Evolutionary conservation across 2,888 invertebrate species (phyloP), one percentile per base, ranked within the genome.

Genomic region (Phortica magna): DNA sequence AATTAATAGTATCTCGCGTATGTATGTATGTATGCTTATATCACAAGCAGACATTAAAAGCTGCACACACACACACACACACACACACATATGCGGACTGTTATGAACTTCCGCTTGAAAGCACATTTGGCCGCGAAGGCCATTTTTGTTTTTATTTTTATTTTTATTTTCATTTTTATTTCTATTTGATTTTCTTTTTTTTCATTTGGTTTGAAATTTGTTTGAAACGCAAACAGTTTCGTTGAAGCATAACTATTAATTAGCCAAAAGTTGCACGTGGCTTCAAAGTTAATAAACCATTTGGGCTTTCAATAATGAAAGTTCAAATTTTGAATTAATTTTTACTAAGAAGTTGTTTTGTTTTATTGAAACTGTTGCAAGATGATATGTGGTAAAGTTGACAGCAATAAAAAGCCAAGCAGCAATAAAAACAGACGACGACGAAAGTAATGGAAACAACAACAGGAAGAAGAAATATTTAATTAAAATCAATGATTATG

Each of bases 391-490:
- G 10, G 39, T 1, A 10, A 65, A 31, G 39, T 39, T 31, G 19
- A 76, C 22, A 70, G 65, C 73, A 68, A 65, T 42, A 71, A 65
- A 77, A 22, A 19, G 71, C 57, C 68, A 74, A 19, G 59, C 14
- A 78, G 73, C 82, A 78, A 78, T 76, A 73, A 78, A 76, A 75
- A 77, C 76, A 76, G 74, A 64, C 74, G 79, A 68, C 61, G 67
- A 81, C 59, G 19, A 79, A 84, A 80, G 81, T 74, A 83, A 80
- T 83, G 84, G 83, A 84, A 84, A 80, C 81, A 82, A 76, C 73
- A 81, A 89, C 91, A 91, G 92, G 90, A 91, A 91, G 91, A 91
- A 91, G 89, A 91, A 91, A 91, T 91, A 90, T 90, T 91, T 91
- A 91, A 91, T 91, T 91, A 90, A 91, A 91, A 89, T 89, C 90